These are phyloP conservation scores for Chaetura pelagica DNA, from an alignment of 2,113 vertebrate species.

Conservation along the genomic window DNA sequence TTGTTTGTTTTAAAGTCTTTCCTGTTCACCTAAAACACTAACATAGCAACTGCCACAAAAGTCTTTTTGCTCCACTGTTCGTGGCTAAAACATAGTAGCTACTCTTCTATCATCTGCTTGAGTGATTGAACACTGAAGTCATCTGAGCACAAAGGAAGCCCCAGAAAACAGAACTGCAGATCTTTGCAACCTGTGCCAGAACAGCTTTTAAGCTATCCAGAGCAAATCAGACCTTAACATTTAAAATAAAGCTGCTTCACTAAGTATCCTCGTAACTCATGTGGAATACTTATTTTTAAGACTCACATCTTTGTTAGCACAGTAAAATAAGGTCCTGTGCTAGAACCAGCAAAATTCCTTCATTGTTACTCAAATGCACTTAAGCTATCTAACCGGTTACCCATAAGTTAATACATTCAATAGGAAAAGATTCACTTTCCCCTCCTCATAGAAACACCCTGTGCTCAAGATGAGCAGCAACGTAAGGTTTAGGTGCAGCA, in stretches of 20 bases:
- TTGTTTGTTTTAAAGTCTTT: background rate
- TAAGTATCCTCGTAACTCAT: background rate
- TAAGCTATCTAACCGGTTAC: background rate
- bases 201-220: background rate
- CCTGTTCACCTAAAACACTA: background rate
- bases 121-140: background rate
- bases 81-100: background rate
- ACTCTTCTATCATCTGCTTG: background rate
- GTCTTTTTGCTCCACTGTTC: background rate
- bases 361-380: background rate
- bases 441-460: background rate
- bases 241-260: background rate
- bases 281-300: background rate
- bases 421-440: fast-evolving
- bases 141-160: background rate
- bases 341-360: background rate
- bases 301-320: background rate
- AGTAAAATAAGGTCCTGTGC: background rate
- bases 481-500: background rate
- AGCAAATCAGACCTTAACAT: background rate
- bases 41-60: background rate
- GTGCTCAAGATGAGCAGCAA: background rate
- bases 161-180: background rate
- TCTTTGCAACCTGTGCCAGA: background rate
- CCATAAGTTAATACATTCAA: background rate